Evolutionary conservation across 53 echinoderm and acorn worm genomes (phyloP).

Genomic region (Apostichopus leukothele): DNA sequence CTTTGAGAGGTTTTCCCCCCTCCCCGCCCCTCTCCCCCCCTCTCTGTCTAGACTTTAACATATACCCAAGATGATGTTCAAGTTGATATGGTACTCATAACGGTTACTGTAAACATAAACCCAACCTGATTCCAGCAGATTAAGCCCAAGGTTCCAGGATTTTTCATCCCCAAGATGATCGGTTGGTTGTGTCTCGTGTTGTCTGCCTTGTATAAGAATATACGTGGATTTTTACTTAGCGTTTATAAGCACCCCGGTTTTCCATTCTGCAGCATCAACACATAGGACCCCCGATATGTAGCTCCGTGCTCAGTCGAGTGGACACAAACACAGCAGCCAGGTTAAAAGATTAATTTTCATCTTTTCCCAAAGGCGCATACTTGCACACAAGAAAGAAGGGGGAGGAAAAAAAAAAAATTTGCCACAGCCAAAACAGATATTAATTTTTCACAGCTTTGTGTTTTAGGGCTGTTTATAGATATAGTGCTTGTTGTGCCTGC

Average conservation of each 20-base stretch:
- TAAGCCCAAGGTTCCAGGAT: neutral
- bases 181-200: neutral
- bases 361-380: conserved; percentile 37
- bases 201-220: neutral
- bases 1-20: no score
- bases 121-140: neutral
- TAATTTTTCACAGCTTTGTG: conserved; percentile 48
- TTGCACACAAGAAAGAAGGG: conserved; percentile 34
- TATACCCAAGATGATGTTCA: no score
- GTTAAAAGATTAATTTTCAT: conserved; percentile 42
- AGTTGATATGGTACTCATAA: no score
- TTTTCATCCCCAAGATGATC: neutral
- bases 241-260: conserved; percentile 8
- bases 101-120: neutral
- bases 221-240: conserved; percentile 13
- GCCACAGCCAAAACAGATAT: conserved; percentile 48
- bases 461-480: conserved; percentile 1
- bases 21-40: no score
- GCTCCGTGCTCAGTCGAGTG: conserved; percentile 22
- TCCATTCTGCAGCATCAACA: conserved; percentile 12
- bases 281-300: conserved; percentile 13
- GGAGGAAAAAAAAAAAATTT: neutral
- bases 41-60: no score
- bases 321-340: conserved; percentile 16
- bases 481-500: neutral